Evolutionary conservation across 2,797 vertebrate genomes (phyloP), one percentile per base, ranked within the genome.

Genomic region (Setipinna tenuifilis): DNA sequence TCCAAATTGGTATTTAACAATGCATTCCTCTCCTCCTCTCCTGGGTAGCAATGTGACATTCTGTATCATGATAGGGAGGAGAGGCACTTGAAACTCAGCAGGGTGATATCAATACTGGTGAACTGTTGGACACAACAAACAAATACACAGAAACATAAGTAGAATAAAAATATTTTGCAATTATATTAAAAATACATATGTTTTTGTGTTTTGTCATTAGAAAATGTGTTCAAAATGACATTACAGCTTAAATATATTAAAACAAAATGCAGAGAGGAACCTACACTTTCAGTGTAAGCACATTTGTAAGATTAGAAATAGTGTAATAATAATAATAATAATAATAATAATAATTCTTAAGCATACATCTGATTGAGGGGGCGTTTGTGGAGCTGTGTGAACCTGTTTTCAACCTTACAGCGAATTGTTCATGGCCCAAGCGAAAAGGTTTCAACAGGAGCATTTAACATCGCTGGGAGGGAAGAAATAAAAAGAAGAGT

Each of bases 401-500:
- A 78, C 25, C 48, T 83, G 17, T 84, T 16, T 80, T 31, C 28
- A 28, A 4, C 28, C 25, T 21, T 35, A 78, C 61, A 57, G 84
- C 82, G 84, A 86, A 85, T 84, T 82, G 83, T 85, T 86, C 85
- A 85, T 25, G 81, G 87, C 89, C 88, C 94, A 94, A 92, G 92
- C 85, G 92, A 91, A 90, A 59, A 92, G 91, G 92, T 89, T 91
- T 93, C 91, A 89, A 87, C 91, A 91, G 93, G 91, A 91, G 94
- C 94, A 91, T 96, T 96, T 94, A 95, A 95, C 95, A 94, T 95
- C 90, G 94, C 95, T 91, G 90, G 93, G 91, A 96, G 95, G 94
- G 90, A 91, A 94, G 93, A 92, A 95, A 96, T 95, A 95, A 96
- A 95, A 92, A 95, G 95, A 94, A 92, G 94, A 96, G 95, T 96